Evolutionary conservation across 2,888 invertebrate genomes (phyloP), one percentile per base, ranked within the genome.

Genomic region (Spisula subtruncata): DNA sequence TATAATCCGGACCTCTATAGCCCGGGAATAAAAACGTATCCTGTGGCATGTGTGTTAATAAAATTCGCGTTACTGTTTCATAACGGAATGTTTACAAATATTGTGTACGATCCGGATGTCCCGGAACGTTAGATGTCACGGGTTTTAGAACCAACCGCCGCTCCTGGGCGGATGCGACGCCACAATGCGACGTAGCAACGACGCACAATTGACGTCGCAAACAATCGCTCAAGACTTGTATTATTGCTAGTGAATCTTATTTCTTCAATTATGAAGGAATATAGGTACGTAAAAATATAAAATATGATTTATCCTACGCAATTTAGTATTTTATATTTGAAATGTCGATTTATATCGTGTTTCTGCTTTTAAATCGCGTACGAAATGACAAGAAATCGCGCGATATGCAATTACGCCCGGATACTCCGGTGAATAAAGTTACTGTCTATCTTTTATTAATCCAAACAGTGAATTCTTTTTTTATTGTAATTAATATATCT

Each of bases 161-260:
- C 25, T 75, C 35, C 5, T 75, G 75, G 75, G 75, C 75, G 75
- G 75, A 75, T 35, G 75, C 35, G 35, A 35, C 75, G 75, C 29
- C 29, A 14, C 14, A 60, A n/a, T 35, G 25, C 25, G 32, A 35
- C 35, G 35, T 75, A 75, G 75, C 75, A 75, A 75, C 35, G 35
- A 75, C 35, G 35, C 18, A 75, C 35, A 35, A 35, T 29, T 32
- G 75, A 75, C 75, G 75, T 32, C 75, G 75, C 35, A 35, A 75
- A 32, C 32, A 32, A 35, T 75, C 32, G 35, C 16, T 32, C 35
- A 32, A 32, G 75, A 14, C 75, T 35, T 35, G 35, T 35, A 75
- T 32, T 75, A n/a, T 75, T 14, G 6, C 14, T 35, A 32, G 10
- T 32, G 16, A 20, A 75, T 32, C 12, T 6, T 35, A 75, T 35